Percentiles rank a stretch among this genome's conserved stretches.
These are phyloP conservation scores for Homarus gammarus DNA, from an alignment of 2,888 invertebrate genomes.

Conservation along the genomic window DNA sequence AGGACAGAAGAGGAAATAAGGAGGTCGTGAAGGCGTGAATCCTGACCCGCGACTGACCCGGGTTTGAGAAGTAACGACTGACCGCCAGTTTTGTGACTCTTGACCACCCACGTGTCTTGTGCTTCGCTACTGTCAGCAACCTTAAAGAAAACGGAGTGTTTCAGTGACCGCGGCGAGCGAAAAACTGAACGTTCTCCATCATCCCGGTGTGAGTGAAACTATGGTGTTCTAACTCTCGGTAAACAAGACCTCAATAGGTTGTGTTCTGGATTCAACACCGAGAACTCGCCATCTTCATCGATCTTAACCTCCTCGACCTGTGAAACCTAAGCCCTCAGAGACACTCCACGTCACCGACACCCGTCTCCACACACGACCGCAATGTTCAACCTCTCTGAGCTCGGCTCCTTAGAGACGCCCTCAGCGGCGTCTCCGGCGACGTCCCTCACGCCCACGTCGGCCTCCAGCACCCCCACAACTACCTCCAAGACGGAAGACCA, in stretches of 20 bases:
- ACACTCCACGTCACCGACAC: slow-evolving; percentile 40
- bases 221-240: not conserved
- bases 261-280: slow-evolving; percentile 17
- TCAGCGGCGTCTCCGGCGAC: slow-evolving; percentile 50
- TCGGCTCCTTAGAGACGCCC: slow-evolving; percentile 61
- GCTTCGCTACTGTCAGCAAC: slow-evolving; percentile 40
- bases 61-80: not conserved
- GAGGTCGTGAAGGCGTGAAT: slow-evolving; percentile 28
- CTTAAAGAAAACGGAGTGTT: slow-evolving; percentile 66
- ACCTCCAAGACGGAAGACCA: slow-evolving; percentile 81
- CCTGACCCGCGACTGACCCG: slow-evolving; percentile 30
- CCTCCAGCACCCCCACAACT: slow-evolving; percentile 58
- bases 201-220: not conserved
- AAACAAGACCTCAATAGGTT: not conserved
- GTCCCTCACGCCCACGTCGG: slow-evolving; percentile 58
- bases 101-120: slow-evolving; percentile 67
- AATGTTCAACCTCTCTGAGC: slow-evolving; percentile 73
- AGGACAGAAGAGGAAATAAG: slow-evolving; percentile 36
- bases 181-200: not conserved
- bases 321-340: slow-evolving; percentile 19
- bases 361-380: not conserved
- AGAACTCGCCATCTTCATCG: slow-evolving; percentile 20
- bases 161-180: slow-evolving; percentile 21
- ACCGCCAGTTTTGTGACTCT: slow-evolving; percentile 44
- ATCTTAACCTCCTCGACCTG: slow-evolving; percentile 31